These are phyloP conservation scores for Atrichornis clamosus DNA, from an alignment of 2,113 vertebrate species.

Conservation along the genomic window DNA sequence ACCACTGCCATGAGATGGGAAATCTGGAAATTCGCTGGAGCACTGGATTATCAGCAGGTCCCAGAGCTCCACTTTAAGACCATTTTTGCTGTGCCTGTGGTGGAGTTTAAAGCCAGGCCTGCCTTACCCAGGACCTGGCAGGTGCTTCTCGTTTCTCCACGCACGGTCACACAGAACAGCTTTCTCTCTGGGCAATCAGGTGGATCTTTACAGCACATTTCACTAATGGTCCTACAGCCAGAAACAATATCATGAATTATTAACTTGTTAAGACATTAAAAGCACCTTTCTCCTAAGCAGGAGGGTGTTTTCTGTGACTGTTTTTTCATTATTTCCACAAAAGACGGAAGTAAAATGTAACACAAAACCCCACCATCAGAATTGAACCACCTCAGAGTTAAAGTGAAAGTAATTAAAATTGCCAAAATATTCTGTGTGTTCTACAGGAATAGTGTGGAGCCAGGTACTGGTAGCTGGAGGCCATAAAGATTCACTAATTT, in stretches of 20 bases:
- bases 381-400: not conserved
- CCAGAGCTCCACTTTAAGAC: not conserved
- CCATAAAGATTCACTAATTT: not conserved
- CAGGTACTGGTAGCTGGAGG: not conserved
- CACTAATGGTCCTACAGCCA: not conserved
- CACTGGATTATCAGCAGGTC: not conserved
- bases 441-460: not conserved
- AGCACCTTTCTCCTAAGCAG: not conserved
- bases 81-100: not conserved
- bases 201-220: not conserved
- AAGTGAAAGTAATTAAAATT: rapidly evolving
- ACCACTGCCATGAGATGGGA: not conserved
- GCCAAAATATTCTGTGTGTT: not conserved
- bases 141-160: not conserved
- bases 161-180: not conserved
- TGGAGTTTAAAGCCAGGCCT: not conserved
- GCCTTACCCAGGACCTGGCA: not conserved
- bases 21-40: not conserved
- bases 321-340: not conserved
- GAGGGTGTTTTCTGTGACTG: rapidly evolving
- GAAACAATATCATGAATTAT: not conserved
- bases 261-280: not conserved
- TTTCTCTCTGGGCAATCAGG: not conserved
- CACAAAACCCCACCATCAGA: not conserved
- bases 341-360: not conserved